A percentile compares a stretch with the other conserved stretches of the same genome.
These are phyloP conservation scores for Psylliodes chrysocephalus DNA, from an alignment of 2,888 invertebrate species.

Conservation along the genomic window DNA sequence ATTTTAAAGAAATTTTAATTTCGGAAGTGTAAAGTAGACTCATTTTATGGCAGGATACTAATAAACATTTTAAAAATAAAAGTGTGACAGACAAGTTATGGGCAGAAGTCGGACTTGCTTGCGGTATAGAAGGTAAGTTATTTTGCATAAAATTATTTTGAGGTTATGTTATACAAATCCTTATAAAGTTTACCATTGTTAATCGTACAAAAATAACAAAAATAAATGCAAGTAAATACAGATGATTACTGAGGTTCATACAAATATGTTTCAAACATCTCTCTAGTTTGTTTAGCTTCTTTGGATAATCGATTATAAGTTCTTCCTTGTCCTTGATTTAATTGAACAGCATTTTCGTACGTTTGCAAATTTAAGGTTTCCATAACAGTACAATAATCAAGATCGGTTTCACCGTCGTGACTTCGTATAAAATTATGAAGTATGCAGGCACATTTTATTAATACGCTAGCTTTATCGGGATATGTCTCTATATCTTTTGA, in stretches of 20 bases:
- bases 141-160: no score
- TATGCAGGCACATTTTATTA: conserved; percentile 36
- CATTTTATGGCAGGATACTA: not conserved
- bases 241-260: no score
- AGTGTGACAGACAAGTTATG: conserved; percentile 42
- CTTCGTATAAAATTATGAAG: conserved; percentile 30
- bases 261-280: conserved; percentile 25
- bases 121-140: conserved; percentile 10
- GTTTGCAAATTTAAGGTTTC: conserved; percentile 18
- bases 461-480: conserved; percentile 17
- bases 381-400: conserved; percentile 26
- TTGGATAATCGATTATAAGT: conserved; percentile 12
- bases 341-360: conserved; percentile 10
- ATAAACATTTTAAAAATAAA: conserved; percentile 46
- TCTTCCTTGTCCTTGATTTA: conserved; percentile 18
- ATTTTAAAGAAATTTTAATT: no score
- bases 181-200: not conserved
- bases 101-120: conserved; percentile 11
- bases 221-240: no score
- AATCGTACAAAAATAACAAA: not conserved
- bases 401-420: conserved; percentile 24
- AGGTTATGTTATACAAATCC: conserved; percentile 9
- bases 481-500: conserved; percentile 32
- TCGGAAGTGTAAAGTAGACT: no score
- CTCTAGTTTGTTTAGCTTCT: conserved; percentile 21